phyloP scores from a whole-genome alignment of 2,888 invertebrate genomes.

The Xestobium rufovillosum region DNA sequence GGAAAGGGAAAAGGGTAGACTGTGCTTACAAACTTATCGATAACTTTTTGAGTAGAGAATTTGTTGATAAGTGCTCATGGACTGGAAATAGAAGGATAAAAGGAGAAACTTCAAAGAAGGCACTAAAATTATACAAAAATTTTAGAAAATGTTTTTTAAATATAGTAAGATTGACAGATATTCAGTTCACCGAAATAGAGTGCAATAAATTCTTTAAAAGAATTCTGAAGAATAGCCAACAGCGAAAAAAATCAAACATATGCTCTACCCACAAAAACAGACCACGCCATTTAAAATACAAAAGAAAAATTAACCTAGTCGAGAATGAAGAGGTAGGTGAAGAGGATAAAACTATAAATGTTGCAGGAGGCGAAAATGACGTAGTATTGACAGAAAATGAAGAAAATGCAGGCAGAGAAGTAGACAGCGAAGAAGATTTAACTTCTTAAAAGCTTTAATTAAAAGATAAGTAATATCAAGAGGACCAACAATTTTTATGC shows the following conservation, averaged over 20 bases:
- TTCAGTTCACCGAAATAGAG: constrained; percentile 13
- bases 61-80: constrained; percentile 16
- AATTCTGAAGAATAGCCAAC: constrained; percentile 15
- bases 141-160: constrained; percentile 15
- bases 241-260: constrained; percentile 4
- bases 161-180: constrained; percentile 14
- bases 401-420: no score
- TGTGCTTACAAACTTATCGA: constrained; percentile 18
- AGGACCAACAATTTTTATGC: no score
- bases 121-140: constrained; percentile 15
- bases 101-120: constrained; percentile 12
- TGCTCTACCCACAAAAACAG: constrained; percentile 14
- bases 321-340: no score
- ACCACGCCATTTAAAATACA: constrained; percentile 17
- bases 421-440: no score
- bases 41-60: constrained; percentile 15
- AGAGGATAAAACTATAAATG: no score
- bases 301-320: no score
- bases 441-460: no score
- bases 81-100: constrained; percentile 13
- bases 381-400: no score
- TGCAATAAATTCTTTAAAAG: constrained; percentile 17
- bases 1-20: no score
- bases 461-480: no score
- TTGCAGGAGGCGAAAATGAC: no score